Conservation (phyloP, 2,113 vertebrate genomes). For the Orientallactaga bullata region DNA sequence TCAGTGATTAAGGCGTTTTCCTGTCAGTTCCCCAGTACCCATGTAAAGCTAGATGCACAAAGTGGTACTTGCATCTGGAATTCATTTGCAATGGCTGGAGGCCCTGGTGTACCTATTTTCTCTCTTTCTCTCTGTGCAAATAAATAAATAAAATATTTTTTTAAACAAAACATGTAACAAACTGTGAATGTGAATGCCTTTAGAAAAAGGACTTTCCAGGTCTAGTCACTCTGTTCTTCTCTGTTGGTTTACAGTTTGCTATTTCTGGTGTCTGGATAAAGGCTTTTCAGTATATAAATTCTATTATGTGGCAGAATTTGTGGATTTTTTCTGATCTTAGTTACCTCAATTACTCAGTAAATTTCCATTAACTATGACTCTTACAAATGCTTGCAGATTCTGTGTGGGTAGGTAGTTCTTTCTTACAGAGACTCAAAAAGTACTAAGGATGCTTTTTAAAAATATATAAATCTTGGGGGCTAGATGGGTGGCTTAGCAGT, state of each 20-base stretch:
- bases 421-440: background rate
- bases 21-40: no score
- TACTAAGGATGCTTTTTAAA: slow-evolving; percentile 37
- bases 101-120: no score
- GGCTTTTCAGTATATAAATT: slow-evolving; percentile 39
- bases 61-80: no score
- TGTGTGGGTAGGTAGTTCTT: slow-evolving; percentile 9
- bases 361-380: background rate
- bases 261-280: background rate
- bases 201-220: background rate
- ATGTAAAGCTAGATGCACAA: no score
- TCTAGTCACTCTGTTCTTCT: background rate
- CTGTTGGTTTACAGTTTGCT: background rate
- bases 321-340: slow-evolving; percentile 22
- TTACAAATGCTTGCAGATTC: slow-evolving; percentile 1
- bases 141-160: no score
- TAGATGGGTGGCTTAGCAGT: no score
- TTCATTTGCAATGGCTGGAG: no score
- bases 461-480: background rate
- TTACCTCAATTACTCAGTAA: slow-evolving; percentile 43
- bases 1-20: no score
- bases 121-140: no score
- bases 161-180: background rate
- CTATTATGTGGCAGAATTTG: slow-evolving; percentile 23
- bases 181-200: background rate